Evolutionary conservation across 2,888 invertebrate genomes (phyloP).

Genomic region (Flabesymbios commensalis): DNA sequence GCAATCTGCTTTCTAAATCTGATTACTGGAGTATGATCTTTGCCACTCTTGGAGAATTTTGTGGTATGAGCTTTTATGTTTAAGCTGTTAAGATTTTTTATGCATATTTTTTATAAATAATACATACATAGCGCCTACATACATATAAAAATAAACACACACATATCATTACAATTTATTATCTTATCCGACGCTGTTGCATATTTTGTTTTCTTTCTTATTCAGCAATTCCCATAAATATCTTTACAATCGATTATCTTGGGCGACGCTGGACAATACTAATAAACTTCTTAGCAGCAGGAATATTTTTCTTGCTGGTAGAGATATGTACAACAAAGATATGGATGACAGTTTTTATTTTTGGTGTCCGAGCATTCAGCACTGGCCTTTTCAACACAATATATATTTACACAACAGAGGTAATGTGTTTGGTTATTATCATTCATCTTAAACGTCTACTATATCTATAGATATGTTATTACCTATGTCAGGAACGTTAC

Average conservation of each 20-base stretch:
- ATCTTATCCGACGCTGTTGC: background rate
- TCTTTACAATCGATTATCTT: constrained; percentile 51
- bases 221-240: constrained; percentile 58
- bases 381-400: constrained; percentile 54
- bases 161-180: background rate
- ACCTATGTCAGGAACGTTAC: background rate
- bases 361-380: constrained; percentile 50
- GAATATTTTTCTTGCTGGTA: constrained; percentile 33
- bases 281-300: constrained; percentile 29
- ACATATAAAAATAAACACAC: background rate
- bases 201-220: background rate
- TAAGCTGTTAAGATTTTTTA: no score
- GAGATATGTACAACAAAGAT: constrained; percentile 39
- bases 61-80: constrained; percentile 40
- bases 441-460: background rate
- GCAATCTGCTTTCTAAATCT: constrained; percentile 44
- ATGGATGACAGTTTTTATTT: constrained; percentile 53
- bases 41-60: constrained; percentile 58
- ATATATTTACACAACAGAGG: constrained; percentile 60
- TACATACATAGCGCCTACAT: background rate
- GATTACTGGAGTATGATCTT: constrained; percentile 57
- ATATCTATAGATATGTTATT: background rate
- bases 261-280: constrained; percentile 42
- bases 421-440: constrained; percentile 32
- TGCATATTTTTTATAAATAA: background rate